A percentile compares a stretch with the other conserved stretches of the same genome.
Conservation (phyloP, 1,140 invertebrate genomes). For the Neodiprion lecontei region DNA sequence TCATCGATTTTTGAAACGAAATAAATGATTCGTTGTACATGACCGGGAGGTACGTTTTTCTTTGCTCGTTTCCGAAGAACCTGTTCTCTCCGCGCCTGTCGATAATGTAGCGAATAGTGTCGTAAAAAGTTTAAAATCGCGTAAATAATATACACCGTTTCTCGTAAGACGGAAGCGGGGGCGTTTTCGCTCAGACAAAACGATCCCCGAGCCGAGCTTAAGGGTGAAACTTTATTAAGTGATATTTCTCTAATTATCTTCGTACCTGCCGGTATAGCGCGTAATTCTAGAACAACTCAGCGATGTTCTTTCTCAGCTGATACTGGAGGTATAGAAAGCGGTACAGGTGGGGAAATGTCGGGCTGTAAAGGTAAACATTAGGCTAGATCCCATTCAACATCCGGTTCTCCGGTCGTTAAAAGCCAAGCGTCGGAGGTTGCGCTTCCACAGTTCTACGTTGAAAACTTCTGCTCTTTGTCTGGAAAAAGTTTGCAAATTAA, state of each 20-base stretch:
- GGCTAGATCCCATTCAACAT: neutral
- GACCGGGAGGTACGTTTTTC: too few species aligned
- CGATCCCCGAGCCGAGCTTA: constrained; percentile 31
- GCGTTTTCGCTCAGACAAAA: neutral
- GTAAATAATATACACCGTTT: too few species aligned
- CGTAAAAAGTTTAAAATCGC: too few species aligned
- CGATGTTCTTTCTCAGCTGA: too few species aligned
- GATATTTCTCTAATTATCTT: constrained; percentile 63
- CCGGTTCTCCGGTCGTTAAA: neutral
- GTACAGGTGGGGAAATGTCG: neutral
- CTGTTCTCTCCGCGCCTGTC: too few species aligned
- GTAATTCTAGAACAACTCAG: neutral
- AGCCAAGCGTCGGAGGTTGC: neutral
- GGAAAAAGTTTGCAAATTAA: neutral
- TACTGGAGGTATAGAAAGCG: too few species aligned
- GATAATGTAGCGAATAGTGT: too few species aligned
- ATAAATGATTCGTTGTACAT: too few species aligned
- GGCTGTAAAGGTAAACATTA: neutral
- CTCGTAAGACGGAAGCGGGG: too few species aligned
- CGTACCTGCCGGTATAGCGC: neutral
- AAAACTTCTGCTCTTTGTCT: neutral
- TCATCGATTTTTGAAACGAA: too few species aligned
- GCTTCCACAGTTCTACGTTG: neutral
- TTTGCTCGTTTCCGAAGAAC: too few species aligned
- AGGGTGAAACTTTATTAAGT: constrained; percentile 52